Evolutionary conservation across 2,888 invertebrate species (phyloP).

Genomic region (Onthophagus sagittarius): DNA sequence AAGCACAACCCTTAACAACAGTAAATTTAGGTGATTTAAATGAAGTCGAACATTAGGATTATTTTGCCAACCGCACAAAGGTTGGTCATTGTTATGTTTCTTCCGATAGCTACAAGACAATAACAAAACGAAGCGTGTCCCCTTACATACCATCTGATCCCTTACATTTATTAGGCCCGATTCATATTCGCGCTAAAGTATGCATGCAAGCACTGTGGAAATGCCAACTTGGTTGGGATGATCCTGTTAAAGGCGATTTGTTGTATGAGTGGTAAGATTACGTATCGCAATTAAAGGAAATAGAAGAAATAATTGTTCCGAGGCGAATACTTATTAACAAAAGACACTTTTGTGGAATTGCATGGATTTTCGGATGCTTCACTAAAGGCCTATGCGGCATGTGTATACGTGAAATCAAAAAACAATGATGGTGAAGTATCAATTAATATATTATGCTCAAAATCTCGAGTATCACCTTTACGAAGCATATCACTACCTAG

Average conservation of each 20-base stretch:
- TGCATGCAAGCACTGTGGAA: conserved; percentile 31
- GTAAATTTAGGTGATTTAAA: too few relatives aligned
- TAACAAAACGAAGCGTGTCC: conserved; percentile 16
- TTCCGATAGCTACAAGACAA: not conserved
- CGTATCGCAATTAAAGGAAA: too few relatives aligned
- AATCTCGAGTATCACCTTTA: conserved; percentile 4
- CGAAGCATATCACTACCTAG: too few relatives aligned
- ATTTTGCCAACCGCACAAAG: conserved; percentile 13
- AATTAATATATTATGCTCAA: conserved; percentile 15
- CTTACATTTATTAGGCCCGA: conserved; percentile 29
- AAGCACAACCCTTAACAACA: too few relatives aligned
- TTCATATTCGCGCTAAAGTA: conserved; percentile 32
- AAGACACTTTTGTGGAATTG: too few relatives aligned
- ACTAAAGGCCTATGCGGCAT: conserved; percentile 16
- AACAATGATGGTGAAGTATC: not conserved
- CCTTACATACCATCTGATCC: conserved; percentile 31
- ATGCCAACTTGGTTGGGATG: conserved; percentile 32
- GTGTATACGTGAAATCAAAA: conserved; percentile 18
- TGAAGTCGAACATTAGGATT: conserved; percentile 20
- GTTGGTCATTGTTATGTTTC: not conserved
- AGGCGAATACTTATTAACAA: too few relatives aligned
- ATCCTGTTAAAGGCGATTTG: conserved; percentile 26
- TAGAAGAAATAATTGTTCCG: too few relatives aligned
- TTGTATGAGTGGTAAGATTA: conserved; percentile 12
- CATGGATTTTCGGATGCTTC: conserved; percentile 29